Evolutionary conservation across 2,113 vertebrate genomes (phyloP), one percentile per base, ranked within the genome.

Genomic region (Perognathus longimembris): DNA sequence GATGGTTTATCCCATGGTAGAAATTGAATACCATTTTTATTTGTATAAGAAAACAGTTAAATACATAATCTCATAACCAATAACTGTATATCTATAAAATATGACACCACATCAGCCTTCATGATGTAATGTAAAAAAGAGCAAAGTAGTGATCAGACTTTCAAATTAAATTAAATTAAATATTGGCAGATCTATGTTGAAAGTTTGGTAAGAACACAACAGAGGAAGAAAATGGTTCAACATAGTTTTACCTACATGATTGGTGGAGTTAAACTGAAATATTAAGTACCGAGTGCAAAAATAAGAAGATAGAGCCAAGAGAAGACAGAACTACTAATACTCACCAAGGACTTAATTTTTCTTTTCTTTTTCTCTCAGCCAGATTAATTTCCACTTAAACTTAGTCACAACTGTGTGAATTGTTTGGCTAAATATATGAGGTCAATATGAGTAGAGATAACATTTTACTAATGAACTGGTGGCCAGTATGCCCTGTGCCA

Each of bases 401-500:
- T 75, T n/a, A 64, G 11, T 20, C n/a, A 74, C 59, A 28, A 38
- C 0, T 26, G 5, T 28, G 9, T 15, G 21, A 81, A 4, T 81
- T 78, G 0, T 8, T 57, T 71, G 24, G 22, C 5, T 18, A 83
- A 89, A 7, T n/a, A 6, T 3, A 38, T 61, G 7, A 64, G 45
- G 15, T 14, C 32, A 34, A 0, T 36, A 5, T 70, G n/a, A 81
- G 59, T 3, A 4, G 61, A 40, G 0, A 10, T 45, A 8, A 45
- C 9, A 10, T 20, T 75, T 82, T 54, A 2, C 2, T 12, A 8
- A 1, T 26, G 61, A 24, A 22, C 24, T 40, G 22, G 66, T 2
- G 12, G 26, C 0, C 11, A 30, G 2, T 11, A 6, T 42, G 2
- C 2, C 5, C 1, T 36, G 12, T 42, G 2, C 2, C 5, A 1